Base-by-base conservation (phyloP, 2,888 invertebrate genomes). In the Caenorhabditis sp. region DNA sequence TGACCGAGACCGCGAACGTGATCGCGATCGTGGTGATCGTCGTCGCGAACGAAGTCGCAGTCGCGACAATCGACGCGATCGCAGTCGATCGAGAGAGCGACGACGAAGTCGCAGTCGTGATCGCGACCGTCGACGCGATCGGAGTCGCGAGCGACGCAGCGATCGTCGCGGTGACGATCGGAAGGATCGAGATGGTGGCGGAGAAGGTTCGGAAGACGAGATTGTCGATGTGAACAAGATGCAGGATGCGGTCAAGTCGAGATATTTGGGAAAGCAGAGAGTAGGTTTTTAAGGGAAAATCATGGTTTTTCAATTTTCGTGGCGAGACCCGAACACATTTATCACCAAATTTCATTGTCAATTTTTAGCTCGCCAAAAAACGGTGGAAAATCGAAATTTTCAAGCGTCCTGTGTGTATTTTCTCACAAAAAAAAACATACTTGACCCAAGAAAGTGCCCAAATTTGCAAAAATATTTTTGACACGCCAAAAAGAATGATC, bases 231-330 rank as follows among this genome's bases (percentile, higher is more conserved):
- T 57, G 23, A 76, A 72, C 14, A 84, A 84, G 66, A 71, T 83
- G 78, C 78, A 83, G 49, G 82, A 81, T 17, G 86, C 86, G 14
- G 83, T 85, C 51, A 82, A 77, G 50, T 68, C 75, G 37, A 71
- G 85, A 21, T 86, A 86, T 66, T 62, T 86, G 8, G 86, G 86
- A 76, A 66, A 79, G 50, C 74, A 73, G 24, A 81, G 72, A 43
- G 78, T 66, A 83, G 86, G 24, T 23, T 55, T 4, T 55, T n/a
- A n/a, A n/a, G n/a, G n/a, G n/a, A n/a, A 31, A 10, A 31, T 6
- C 5, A 51, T 51, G 12, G 51, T 51, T 51, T 21, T 51, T 51
- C 23, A 21, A 51, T 21, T 51, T 51, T 43, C 49, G 12, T 12
- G 17, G 12, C 17, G 49, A 43, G 17, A 43, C 49, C 49, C 12